Evolutionary conservation across 2,113 vertebrate genomes (phyloP).

Genomic region (Hirundichthys speculiger): DNA sequence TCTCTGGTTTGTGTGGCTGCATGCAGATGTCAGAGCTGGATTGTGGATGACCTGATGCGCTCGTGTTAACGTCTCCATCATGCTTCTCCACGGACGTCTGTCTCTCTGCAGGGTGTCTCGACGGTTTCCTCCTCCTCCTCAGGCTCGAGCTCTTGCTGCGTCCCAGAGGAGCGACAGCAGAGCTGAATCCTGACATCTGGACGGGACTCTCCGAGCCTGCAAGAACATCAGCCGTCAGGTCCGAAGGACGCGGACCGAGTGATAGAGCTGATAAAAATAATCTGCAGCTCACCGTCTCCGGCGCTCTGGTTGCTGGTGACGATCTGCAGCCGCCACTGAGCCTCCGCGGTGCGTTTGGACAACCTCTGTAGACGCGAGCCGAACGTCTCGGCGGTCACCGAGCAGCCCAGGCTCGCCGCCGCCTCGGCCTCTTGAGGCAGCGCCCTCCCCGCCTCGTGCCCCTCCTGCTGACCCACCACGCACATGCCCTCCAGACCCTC

Average conservation of each 20-base stretch:
- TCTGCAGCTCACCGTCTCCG: constrained; percentile 76
- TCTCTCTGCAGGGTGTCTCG: constrained; percentile 74
- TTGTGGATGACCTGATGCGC: constrained; percentile 85
- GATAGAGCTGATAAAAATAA: neutral
- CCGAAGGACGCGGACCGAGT: neutral
- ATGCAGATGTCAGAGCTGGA: neutral
- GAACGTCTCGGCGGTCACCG: constrained; percentile 82
- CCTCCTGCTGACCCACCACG: constrained; percentile 78
- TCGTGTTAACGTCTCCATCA: constrained; percentile 88
- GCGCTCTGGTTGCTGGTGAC: constrained; percentile 85
- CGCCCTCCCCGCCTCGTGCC: constrained; percentile 67
- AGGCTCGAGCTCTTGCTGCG: constrained; percentile 74
- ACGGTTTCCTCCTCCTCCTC: constrained; percentile 78
- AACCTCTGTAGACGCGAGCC: constrained; percentile 83
- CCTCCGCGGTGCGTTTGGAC: constrained; percentile 92
- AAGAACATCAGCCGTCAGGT: neutral
- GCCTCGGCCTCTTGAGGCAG: constrained; percentile 74
- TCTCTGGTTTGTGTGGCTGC: no score
- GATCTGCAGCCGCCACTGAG: constrained; percentile 94
- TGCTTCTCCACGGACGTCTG: constrained; percentile 80
- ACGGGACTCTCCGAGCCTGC: constrained; percentile 59
- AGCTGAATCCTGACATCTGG: constrained; percentile 19
- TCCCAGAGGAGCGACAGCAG: constrained; percentile 34
- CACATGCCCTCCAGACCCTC: constrained; percentile 87
- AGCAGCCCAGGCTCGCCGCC: constrained; percentile 82